Percentiles rank a stretch among this genome's conserved stretches.
Evolutionary conservation across 1,140 invertebrate genomes (phyloP).

Genomic region (Nymphalis io): DNA sequence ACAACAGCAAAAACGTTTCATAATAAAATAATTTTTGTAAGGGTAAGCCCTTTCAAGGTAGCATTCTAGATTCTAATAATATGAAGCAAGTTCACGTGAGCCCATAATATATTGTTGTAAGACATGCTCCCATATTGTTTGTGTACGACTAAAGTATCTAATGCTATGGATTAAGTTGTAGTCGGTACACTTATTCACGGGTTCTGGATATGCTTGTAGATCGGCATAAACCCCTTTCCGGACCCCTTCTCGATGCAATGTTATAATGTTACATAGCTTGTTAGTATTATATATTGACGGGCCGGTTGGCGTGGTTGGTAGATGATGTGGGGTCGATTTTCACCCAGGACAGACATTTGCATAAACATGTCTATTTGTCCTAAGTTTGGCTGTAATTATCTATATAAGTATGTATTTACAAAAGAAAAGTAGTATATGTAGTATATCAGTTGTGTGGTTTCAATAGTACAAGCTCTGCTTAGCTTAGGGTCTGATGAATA

Average conservation of each 20-base stretch:
- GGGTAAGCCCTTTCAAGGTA: conserved; percentile 1
- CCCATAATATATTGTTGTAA: conserved; percentile 23
- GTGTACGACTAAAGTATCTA: conserved; percentile 16
- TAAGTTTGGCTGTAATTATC: too few species aligned
- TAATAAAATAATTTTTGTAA: not conserved
- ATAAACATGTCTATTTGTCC: too few species aligned
- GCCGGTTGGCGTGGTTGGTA: too few species aligned
- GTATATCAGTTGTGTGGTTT: too few species aligned
- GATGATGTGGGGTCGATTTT: too few species aligned
- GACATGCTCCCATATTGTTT: conserved; percentile 18
- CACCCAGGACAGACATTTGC: too few species aligned
- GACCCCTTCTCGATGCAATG: not conserved
- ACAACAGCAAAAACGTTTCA: not conserved
- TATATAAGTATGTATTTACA: too few species aligned
- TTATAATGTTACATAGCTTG: not conserved
- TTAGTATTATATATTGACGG: too few species aligned
- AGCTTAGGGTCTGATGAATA: too few species aligned
- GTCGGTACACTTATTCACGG: conserved; percentile 20
- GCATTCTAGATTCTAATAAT: not conserved
- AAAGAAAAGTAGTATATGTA: too few species aligned
- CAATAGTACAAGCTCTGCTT: too few species aligned
- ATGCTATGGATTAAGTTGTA: conserved; percentile 28
- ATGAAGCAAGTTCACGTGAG: conserved; percentile 6
- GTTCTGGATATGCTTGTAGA: not conserved
- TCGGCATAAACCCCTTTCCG: not conserved